These are phyloP conservation scores for Phalanger gymnotis DNA, from an alignment of 2,797 vertebrate species.

Conservation along the genomic window DNA sequence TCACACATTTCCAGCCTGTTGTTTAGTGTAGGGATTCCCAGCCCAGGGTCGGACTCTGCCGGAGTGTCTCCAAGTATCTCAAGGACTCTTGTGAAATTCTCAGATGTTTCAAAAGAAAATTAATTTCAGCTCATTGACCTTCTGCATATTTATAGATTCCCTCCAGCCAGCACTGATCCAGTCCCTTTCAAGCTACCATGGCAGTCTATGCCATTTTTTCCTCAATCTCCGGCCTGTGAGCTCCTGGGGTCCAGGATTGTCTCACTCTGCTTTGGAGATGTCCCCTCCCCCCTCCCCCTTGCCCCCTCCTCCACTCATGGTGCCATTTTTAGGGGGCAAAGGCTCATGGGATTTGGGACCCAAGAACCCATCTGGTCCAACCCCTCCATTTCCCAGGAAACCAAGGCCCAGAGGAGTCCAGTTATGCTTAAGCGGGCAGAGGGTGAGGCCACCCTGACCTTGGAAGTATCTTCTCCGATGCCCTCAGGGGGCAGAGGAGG, in stretches of 20 bases:
- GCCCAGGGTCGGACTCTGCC: too few species aligned
- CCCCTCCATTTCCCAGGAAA: neutral
- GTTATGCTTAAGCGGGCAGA: neutral
- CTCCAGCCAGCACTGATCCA: neutral
- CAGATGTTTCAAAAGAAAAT: neutral
- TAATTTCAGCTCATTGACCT: neutral
- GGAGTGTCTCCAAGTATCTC: neutral
- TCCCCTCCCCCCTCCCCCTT: neutral
- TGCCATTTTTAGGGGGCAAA: neutral
- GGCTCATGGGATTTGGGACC: neutral
- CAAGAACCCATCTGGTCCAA: neutral
- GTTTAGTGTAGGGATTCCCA: neutral
- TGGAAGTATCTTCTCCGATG: too few species aligned
- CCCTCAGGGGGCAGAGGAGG: neutral
- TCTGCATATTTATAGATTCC: neutral
- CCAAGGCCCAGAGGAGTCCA: neutral
- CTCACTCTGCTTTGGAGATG: neutral
- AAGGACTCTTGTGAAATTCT: neutral
- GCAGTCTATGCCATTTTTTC: neutral
- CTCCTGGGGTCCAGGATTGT: neutral
- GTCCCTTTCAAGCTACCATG: neutral
- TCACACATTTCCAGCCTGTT: neutral
- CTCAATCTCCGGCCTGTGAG: too few species aligned
- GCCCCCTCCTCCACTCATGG: neutral
- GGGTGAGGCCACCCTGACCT: neutral